These are phyloP conservation scores for Pantala flavescens DNA, from an alignment of 1,140 invertebrate genomes.

Conservation along the genomic window DNA sequence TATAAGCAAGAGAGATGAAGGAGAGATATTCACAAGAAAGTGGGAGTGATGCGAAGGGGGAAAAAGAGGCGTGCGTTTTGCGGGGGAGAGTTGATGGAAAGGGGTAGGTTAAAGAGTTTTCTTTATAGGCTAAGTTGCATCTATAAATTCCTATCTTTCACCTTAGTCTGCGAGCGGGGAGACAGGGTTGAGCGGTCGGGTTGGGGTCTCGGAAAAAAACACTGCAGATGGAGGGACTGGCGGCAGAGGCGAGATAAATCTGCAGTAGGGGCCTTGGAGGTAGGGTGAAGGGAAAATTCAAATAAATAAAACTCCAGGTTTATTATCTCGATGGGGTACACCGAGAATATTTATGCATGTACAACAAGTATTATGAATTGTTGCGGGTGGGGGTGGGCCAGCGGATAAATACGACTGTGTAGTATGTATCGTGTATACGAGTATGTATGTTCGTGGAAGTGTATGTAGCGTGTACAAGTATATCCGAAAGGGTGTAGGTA, in stretches of 20 bases:
- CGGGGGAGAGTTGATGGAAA: neutral
- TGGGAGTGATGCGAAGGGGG: neutral
- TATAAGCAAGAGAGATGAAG: neutral
- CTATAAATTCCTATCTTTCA: slow-evolving; percentile 10
- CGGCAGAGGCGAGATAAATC: neutral
- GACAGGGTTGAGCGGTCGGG: neutral
- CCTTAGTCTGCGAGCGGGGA: neutral
- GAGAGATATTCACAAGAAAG: neutral
- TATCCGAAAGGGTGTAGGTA: no score
- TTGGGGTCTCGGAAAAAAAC: neutral
- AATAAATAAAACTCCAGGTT: neutral
- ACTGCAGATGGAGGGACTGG: neutral
- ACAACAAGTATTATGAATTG: neutral
- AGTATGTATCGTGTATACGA: no score
- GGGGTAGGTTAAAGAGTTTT: neutral
- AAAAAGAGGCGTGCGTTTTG: neutral
- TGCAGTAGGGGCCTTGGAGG: neutral
- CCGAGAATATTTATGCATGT: neutral
- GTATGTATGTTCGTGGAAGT: no score
- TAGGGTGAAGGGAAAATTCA: neutral
- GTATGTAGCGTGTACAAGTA: neutral
- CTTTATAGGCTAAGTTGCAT: slow-evolving; percentile 2
- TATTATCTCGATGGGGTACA: neutral
- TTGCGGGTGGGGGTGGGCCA: neutral
- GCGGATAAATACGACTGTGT: neutral